Base-by-base conservation (phyloP, 2,888 invertebrate genomes). In the Julus scandinavius region DNA sequence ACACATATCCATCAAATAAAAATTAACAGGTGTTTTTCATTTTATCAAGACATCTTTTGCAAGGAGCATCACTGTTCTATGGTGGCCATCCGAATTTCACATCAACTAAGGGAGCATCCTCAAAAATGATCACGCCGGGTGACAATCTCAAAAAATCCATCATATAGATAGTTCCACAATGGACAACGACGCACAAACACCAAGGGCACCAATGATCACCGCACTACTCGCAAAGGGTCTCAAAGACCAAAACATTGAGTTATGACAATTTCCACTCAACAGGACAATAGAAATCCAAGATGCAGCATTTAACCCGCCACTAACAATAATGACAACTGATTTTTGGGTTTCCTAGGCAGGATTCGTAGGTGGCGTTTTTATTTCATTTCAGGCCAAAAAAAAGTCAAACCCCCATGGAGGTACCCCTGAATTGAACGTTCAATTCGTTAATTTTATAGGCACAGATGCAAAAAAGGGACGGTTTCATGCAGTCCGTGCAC, bases 381-480 rank as follows among this genome's bases (percentile, higher is more conserved):
- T 80, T 80, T 80, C 80, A 80, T 80, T 80, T 80, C 38, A 38
- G 80, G 29, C 38, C 6, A 80, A 80, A 80, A 80, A 80, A 40
- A 80, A 80, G 80, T 80, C 80, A 80, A 80, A 29, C 80, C 80
- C 80, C 80, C 80, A 80, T 38, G 80, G 38, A 80, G 80, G 80
- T 40, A 13, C 80, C 29, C 80, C 80, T 40, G 80, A 80, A 80
- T 15, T 38, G 80, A 80, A 80, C 80, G 80, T 80, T 80, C 80
- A 80, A 80, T 80, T 80, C 80, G 80, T 15, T 80, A 80, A 80
- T 80, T 80, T 80, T 80, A 80, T 80, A 80, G 80, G 80, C 80
- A 80, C 80, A 80, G 38, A 80, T 80, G 80, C 80, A 80, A 80
- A 80, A 80, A 80, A 80, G 80, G 80, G 80, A 80, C 80, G 80